Evolutionary conservation across 2,113 vertebrate species (phyloP).

Genomic region (Tetraodon nigroviridis): DNA sequence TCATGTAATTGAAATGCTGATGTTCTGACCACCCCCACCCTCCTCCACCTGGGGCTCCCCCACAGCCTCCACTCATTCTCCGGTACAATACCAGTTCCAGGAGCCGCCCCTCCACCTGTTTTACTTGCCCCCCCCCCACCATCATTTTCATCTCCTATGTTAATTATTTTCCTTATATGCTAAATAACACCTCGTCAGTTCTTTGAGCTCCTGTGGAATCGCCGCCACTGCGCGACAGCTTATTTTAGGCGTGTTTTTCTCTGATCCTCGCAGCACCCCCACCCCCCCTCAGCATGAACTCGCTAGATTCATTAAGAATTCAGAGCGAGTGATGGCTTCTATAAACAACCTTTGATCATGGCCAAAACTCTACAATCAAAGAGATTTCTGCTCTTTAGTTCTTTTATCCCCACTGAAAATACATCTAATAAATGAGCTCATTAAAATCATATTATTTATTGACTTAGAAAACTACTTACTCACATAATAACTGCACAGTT

Average conservation of each 20-base stretch:
- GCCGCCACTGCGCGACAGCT: not conserved
- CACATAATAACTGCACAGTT: no score
- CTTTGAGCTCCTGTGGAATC: slow-evolving; percentile 12
- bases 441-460: no score
- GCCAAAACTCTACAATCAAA: no score
- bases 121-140: not conserved
- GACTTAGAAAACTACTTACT: no score
- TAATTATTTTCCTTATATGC: slow-evolving; percentile 37
- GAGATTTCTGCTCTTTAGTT: no score
- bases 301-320: no score
- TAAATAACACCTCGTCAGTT: slow-evolving; percentile 21
- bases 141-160: slow-evolving; percentile 1
- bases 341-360: no score
- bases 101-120: slow-evolving; percentile 6
- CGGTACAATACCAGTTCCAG: slow-evolving; percentile 13
- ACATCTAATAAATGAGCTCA: no score
- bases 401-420: no score
- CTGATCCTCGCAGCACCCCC: not conserved
- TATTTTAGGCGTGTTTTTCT: slow-evolving; percentile 24
- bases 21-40: slow-evolving; percentile 51
- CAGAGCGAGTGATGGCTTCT: no score
- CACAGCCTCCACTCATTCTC: slow-evolving; percentile 19
- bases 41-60: slow-evolving; percentile 12
- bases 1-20: slow-evolving; percentile 76
- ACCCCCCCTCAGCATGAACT: no score